Evolutionary conservation across 2,113 vertebrate genomes (phyloP).

Genomic region (Pholis gunnellus): DNA sequence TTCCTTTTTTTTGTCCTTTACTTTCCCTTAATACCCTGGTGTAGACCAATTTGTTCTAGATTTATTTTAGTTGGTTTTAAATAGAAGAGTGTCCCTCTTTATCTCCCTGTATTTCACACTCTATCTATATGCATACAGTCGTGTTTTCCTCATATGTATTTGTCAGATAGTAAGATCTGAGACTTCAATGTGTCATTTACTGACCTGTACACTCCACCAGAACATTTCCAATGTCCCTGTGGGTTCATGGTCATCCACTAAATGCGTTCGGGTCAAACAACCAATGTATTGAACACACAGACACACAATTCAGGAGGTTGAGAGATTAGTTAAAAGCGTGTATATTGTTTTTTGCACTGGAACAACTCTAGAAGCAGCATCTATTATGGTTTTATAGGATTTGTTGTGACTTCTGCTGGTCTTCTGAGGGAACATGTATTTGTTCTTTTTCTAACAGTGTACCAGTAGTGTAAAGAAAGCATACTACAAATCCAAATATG

Average conservation of each 20-base stretch:
- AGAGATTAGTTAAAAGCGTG: background rate
- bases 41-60: conserved; percentile 35
- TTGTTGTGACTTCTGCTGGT: background rate
- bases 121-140: background rate
- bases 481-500: conserved; percentile 20
- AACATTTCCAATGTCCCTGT: conserved; percentile 17
- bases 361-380: conserved; percentile 3
- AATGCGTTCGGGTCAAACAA: conserved; percentile 6
- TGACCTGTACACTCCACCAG: background rate
- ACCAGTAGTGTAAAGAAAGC: background rate
- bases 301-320: background rate
- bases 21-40: conserved; percentile 28
- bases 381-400: background rate
- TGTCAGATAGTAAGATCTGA: conserved; percentile 50
- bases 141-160: conserved; percentile 13
- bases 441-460: background rate
- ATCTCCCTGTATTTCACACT: conserved; percentile 32
- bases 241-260: conserved; percentile 2
- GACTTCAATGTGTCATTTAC: background rate
- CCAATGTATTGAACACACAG: background rate
- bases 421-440: background rate
- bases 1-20: conserved; percentile 40
- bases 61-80: conserved; percentile 27
- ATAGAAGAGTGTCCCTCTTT: conserved; percentile 34
- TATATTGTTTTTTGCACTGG: background rate